Conservation (phyloP, 2,113 vertebrate genomes). For the Sisor rabdophorus region DNA sequence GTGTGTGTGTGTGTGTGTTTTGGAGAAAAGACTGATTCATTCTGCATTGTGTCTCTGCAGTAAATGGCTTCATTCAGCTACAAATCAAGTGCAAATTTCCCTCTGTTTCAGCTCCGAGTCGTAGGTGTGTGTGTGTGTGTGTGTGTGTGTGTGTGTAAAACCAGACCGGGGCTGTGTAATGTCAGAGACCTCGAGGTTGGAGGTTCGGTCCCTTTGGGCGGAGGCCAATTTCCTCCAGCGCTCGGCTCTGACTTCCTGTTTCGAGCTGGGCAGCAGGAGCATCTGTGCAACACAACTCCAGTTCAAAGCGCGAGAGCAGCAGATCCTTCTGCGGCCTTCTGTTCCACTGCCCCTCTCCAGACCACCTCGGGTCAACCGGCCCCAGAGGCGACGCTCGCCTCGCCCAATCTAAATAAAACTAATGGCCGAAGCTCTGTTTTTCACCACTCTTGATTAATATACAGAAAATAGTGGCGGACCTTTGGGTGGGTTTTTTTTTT, state of each 20-base stretch:
- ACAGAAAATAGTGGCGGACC: slow-evolving; percentile 14
- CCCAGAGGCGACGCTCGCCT: slow-evolving; percentile 39
- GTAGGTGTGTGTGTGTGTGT: background rate
- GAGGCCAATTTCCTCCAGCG: slow-evolving; percentile 48
- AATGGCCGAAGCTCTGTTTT: slow-evolving; percentile 39
- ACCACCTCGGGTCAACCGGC: slow-evolving; percentile 48
- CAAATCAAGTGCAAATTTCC: slow-evolving; percentile 24
- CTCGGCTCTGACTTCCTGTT: slow-evolving; percentile 50
- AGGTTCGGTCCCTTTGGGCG: slow-evolving; percentile 46
- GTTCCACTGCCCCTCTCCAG: slow-evolving; percentile 39
- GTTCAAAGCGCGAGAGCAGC: slow-evolving; percentile 49
- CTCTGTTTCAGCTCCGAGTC: background rate
- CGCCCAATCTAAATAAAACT: slow-evolving; percentile 47
- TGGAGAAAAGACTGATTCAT: background rate
- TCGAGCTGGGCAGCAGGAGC: slow-evolving; percentile 31
- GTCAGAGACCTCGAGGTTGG: slow-evolving; percentile 48
- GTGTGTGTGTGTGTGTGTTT: background rate
- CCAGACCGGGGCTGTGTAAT: slow-evolving; percentile 49
- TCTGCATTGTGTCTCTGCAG: background rate
- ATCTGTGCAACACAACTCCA: slow-evolving; percentile 49
- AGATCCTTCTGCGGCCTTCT: slow-evolving; percentile 35
- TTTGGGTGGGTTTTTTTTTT: background rate
- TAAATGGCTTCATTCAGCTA: slow-evolving; percentile 26
- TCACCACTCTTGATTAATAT: slow-evolving; percentile 41
- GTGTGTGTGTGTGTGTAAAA: slow-evolving; percentile 35